Base-by-base conservation (phyloP, 2,797 vertebrate genomes). In the Gallinago stenura region DNA sequence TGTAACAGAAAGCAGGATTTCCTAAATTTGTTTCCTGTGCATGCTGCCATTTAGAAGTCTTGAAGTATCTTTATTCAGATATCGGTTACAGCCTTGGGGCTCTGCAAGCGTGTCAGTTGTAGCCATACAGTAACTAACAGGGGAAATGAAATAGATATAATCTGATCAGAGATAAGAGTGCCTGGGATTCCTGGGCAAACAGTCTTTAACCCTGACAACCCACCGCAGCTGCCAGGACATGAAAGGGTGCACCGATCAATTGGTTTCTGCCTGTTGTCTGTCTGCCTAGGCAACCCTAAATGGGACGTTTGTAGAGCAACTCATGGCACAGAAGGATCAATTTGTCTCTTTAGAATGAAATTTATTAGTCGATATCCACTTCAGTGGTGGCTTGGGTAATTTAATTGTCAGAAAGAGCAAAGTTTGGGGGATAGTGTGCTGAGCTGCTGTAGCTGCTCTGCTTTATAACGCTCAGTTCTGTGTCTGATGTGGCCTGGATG, bases 21-120 rank as follows among this genome's bases (percentile, higher is more conserved):
- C 98, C 98, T 98, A 96, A 97, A 97, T 97, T 97, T 98, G 97
- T 98, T 98, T 98, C 97, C 98, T 98, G 97, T 97, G 96, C 79
- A 45, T 5, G 3, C 94, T 95, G 95, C 61, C 77, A 92, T 87
- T 88, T 87, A 96, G 95, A 82, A 93, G 71, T 84, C 96, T 89
- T 96, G 93, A 97, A 96, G 95, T 94, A 93, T 97, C 97, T 97
- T 94, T 95, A 95, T 96, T 96, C 94, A 96, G 96, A 53, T 96
- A 96, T 98, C 91, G 4, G 69, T 98, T 98, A 96, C 96, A 95
- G 97, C 97, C 97, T 71, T 64, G 96, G 96, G 98, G 93, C 51
- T 76, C 84, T 50, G 73, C 43, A 82, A 70, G 95, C 91, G 90
- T 89, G 95, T 93, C 87, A 94, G 90, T 92, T 88, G 96, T 58